Conservation (phyloP, 2,888 invertebrate species). For the Himalopsyche tibetana region DNA sequence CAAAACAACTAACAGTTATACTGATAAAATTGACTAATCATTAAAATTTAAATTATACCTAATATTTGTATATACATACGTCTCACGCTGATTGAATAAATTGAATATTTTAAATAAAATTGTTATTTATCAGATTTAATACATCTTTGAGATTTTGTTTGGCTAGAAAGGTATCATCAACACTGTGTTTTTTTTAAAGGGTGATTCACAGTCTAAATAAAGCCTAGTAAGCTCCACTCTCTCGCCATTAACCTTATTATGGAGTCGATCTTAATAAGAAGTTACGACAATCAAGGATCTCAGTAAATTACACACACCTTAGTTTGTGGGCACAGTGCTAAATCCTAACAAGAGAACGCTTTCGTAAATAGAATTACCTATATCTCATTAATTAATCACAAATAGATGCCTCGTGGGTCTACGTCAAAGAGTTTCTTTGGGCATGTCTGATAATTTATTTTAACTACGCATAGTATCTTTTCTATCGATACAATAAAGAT, state of each 20-base stretch:
- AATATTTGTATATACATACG: too few relatives aligned
- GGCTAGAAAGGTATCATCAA: neutral
- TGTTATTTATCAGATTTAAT: too few relatives aligned
- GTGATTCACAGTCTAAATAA: neutral
- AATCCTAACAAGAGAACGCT: constrained; percentile 6
- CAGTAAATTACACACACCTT: neutral
- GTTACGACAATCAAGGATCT: neutral
- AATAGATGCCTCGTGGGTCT: too few relatives aligned
- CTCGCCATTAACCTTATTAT: constrained; percentile 7
- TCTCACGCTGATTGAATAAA: too few relatives aligned
- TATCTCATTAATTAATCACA: neutral
- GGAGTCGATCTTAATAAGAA: constrained; percentile 17
- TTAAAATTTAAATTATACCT: too few relatives aligned
- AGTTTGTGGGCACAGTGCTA: neutral
- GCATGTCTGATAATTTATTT: too few relatives aligned
- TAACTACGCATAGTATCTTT: too few relatives aligned
- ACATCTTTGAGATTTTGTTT: neutral
- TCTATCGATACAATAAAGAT: too few relatives aligned
- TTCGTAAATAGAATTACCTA: neutral
- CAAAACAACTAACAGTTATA: too few relatives aligned
- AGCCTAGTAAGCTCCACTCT: neutral
- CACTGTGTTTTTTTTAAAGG: neutral
- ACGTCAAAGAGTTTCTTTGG: too few relatives aligned
- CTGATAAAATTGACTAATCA: too few relatives aligned
- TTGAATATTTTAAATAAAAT: too few relatives aligned